Conservation (phyloP, 2,797 vertebrate genomes). For the Hyperoplus lanceolatus region DNA sequence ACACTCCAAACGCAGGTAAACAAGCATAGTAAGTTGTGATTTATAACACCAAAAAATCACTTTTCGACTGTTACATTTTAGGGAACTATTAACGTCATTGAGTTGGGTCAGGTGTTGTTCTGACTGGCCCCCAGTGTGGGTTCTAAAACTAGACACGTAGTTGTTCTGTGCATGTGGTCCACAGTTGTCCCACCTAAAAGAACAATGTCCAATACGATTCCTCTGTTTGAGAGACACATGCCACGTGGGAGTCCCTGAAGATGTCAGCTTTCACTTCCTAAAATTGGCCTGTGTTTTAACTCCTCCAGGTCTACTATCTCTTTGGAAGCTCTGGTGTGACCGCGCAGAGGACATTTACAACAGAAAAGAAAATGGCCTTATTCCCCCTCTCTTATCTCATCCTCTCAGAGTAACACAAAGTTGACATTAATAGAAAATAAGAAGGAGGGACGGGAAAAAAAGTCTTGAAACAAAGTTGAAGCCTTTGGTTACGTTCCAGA, state of each 20-base stretch:
- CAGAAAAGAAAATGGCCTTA: conserved; percentile 73
- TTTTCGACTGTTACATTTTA: too few species aligned
- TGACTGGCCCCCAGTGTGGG: conserved; percentile 10
- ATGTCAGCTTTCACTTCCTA: conserved; percentile 74
- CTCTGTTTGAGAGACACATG: conserved; percentile 72
- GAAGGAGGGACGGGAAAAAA: conserved; percentile 65
- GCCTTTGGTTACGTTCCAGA: conserved; percentile 84
- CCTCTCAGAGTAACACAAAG: conserved; percentile 75
- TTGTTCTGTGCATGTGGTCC: conserved; percentile 50
- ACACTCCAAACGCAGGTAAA: background rate
- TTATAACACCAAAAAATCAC: background rate
- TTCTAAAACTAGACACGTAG: conserved; percentile 40
- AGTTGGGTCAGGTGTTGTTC: conserved; percentile 20
- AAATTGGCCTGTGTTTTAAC: conserved; percentile 75
- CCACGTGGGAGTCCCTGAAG: conserved; percentile 73
- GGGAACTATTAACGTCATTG: conserved; percentile 18
- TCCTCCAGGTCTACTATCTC: conserved; percentile 59
- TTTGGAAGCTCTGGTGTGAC: conserved; percentile 55
- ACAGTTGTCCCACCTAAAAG: conserved; percentile 53
- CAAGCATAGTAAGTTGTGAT: background rate
- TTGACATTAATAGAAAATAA: conserved; percentile 86
- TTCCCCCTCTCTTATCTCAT: conserved; percentile 73
- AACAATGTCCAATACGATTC: conserved; percentile 59
- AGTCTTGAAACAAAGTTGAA: conserved; percentile 84
- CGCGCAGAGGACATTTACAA: conserved; percentile 75